Evolutionary conservation across 2,888 invertebrate genomes (phyloP).

Genomic region (Tuta absoluta): DNA sequence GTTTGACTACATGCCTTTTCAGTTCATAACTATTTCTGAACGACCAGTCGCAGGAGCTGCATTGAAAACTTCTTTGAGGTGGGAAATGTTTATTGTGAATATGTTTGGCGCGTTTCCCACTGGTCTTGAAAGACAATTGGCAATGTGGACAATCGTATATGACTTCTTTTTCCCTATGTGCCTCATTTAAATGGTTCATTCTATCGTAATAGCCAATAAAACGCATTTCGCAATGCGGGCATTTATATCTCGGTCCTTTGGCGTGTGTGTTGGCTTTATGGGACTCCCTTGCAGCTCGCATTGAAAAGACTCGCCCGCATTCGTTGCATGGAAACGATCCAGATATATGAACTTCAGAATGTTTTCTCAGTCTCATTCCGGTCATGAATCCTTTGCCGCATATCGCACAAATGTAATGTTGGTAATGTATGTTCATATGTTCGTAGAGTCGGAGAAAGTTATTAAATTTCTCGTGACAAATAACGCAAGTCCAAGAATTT

Average conservation of each 20-base stretch:
- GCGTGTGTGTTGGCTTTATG: slow-evolving; percentile 66
- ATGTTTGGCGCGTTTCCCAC: slow-evolving; percentile 64
- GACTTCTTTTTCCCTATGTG: slow-evolving; percentile 64
- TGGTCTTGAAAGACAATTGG: slow-evolving; percentile 65
- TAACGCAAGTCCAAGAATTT: slow-evolving; percentile 65
- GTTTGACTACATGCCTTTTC: slow-evolving; percentile 67
- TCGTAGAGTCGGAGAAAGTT: slow-evolving; percentile 72
- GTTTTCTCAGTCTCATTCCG: slow-evolving; percentile 66
- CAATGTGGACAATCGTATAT: slow-evolving; percentile 65
- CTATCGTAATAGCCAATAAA: slow-evolving; percentile 69
- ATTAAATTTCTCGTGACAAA: slow-evolving; percentile 64
- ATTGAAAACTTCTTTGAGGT: slow-evolving; percentile 54
- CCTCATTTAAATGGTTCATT: slow-evolving; percentile 66
- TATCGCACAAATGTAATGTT: slow-evolving; percentile 70
- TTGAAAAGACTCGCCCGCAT: slow-evolving; percentile 61
- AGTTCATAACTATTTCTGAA: slow-evolving; percentile 69
- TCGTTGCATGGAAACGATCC: slow-evolving; percentile 69
- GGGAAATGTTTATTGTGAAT: slow-evolving; percentile 64
- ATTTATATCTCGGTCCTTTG: slow-evolving; percentile 67
- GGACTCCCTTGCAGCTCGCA: slow-evolving; percentile 66
- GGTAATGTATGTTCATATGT: slow-evolving; percentile 73
- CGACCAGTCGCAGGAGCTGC: slow-evolving; percentile 64
- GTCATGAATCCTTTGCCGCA: slow-evolving; percentile 76
- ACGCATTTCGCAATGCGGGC: slow-evolving; percentile 66
- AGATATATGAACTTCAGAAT: slow-evolving; percentile 66